Evolutionary conservation across 2,797 vertebrate species (phyloP).

Genomic region (Agapornis canus): DNA sequence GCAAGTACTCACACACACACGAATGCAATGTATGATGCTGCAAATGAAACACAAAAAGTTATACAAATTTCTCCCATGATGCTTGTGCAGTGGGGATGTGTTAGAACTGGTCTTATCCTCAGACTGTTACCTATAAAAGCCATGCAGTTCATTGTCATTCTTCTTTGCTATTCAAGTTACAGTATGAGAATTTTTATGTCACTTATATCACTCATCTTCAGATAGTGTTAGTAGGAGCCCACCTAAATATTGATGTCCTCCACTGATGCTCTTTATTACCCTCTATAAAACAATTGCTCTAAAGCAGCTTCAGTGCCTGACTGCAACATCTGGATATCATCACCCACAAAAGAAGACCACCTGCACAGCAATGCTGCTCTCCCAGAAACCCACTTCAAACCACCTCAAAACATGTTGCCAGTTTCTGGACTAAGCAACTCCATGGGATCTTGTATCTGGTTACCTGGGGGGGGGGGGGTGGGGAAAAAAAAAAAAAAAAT

Average conservation of each 20-base stretch:
- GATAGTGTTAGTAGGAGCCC: background rate
- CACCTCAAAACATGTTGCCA: background rate
- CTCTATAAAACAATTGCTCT: background rate
- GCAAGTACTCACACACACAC: background rate
- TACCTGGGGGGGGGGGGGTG: too few species aligned
- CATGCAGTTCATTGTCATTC: background rate
- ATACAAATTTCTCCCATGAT: background rate
- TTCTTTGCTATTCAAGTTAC: background rate
- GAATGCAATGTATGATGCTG: background rate
- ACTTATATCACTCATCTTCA: background rate
- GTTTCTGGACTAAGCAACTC: background rate
- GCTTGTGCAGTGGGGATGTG: background rate
- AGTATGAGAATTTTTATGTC: background rate
- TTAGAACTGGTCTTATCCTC: background rate
- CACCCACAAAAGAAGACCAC: background rate
- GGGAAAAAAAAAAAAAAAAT: too few species aligned
- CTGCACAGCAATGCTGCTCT: background rate
- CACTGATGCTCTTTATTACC: background rate
- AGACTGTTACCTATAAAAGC: background rate
- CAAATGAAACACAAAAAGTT: conserved; percentile 2
- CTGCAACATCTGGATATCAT: background rate
- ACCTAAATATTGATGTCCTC: conserved; percentile 18
- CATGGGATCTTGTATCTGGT: background rate
- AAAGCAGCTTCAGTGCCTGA: background rate
- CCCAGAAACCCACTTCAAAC: background rate